Evolutionary conservation across 2,888 invertebrate species (phyloP).

Genomic region (Campaea margaritaria): DNA sequence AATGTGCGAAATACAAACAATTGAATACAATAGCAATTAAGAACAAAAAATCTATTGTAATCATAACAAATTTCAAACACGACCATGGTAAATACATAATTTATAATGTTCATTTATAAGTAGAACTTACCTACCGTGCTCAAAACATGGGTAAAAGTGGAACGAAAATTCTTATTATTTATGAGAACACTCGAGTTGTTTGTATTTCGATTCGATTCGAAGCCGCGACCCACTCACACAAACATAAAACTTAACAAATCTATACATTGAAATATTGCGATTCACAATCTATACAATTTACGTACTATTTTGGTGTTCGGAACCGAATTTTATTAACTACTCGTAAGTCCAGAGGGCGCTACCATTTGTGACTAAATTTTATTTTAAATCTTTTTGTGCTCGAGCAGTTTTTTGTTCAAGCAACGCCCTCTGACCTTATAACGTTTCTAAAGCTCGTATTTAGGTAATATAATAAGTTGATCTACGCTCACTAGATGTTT

Average conservation of each 20-base stretch:
- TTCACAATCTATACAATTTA: constrained; percentile 76
- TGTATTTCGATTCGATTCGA: constrained; percentile 32
- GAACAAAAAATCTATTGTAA: background rate
- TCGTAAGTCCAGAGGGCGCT: constrained; percentile 50
- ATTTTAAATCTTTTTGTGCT: constrained; percentile 37
- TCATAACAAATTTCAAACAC: background rate
- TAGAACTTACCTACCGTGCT: too few relatives aligned
- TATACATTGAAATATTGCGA: constrained; percentile 70
- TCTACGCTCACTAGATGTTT: constrained; percentile 65
- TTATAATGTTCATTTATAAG: too few relatives aligned
- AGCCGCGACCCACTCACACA: constrained; percentile 45
- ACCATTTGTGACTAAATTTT: constrained; percentile 33
- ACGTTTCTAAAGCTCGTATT: constrained; percentile 73
- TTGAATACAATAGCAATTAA: background rate
- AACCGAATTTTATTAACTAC: constrained; percentile 71
- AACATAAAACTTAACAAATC: constrained; percentile 45
- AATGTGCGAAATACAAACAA: constrained; percentile 29
- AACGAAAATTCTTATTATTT: too few relatives aligned
- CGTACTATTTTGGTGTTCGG: constrained; percentile 79
- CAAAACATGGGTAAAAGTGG: too few relatives aligned
- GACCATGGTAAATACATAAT: background rate
- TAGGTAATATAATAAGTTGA: constrained; percentile 70
- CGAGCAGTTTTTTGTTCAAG: constrained; percentile 27
- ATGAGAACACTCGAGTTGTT: background rate
- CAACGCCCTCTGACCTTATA: constrained; percentile 45